Evolutionary conservation across 1,140 invertebrate species (phyloP), one percentile per base, ranked within the genome.

Genomic region (Drosophila novamexicana): DNA sequence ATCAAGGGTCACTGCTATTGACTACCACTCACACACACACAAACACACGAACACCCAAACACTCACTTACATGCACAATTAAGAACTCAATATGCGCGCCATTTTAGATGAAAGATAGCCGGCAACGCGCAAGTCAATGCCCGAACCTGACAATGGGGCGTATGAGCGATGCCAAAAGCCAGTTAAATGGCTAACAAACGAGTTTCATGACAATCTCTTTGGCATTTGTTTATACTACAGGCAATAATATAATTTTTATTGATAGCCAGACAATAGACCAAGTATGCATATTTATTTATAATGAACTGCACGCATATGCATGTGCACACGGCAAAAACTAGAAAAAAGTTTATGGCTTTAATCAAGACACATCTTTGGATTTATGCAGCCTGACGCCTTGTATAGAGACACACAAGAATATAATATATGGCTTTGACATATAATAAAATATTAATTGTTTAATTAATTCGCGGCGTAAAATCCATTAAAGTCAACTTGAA

Each of bases 231-330:
- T 71, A 34, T 18, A 47, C 37, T 37, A 45, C 22, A 53, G 10
- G 29, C 44, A 39, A 67, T 78, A 75, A 85, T 85, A 75, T 78
- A 58, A 81, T 78, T 66, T 81, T 85, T 81, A 86, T 81, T 71
- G 70, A 64, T 45, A 71, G 18, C 2, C 22, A 44, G 14, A 52
- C 53, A 53, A 59, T 64, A 66, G 22, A 12, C 44, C 49, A 50
- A 54, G 10, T 54, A 22, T 40, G 18, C 29, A 59, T 29, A 29
- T 29, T 29, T 29, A 29, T 5, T 29, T 29, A 29, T 29, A 29
- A 10, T 18, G 10, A 44, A 4, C 42, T 6, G 12, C 9, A 44
- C 39, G 50, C 34, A 29, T 37, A 10, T 10, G 16, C 34, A 14
- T 7, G 22, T 42, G 32, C 54, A 37, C 5, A 29, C 4, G 22